These are phyloP conservation scores for Takifugu bimaculatus DNA, from an alignment of 2,113 vertebrate genomes.

Conservation along the genomic window DNA sequence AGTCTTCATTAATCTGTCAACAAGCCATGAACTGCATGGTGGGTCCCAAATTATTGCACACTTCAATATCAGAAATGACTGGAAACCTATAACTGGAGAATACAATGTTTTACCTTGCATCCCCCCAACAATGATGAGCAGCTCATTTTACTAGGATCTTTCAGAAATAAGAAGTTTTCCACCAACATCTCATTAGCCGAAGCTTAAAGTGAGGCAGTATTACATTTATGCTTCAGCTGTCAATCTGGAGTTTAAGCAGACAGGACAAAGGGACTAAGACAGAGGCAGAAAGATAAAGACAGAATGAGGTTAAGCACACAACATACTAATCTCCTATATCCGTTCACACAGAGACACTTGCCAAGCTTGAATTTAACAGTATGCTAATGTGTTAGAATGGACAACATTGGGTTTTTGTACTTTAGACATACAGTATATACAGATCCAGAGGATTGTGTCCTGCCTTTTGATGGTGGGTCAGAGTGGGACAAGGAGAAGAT, in stretches of 20 bases:
- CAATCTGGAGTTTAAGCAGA: background rate
- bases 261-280: background rate
- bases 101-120: too few species aligned
- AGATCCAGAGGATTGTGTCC: too few species aligned
- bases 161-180: background rate
- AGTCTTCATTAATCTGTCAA: too few species aligned
- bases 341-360: background rate
- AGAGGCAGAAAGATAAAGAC: background rate
- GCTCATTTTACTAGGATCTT: too few species aligned
- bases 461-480: too few species aligned
- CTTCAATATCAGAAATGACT: too few species aligned
- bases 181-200: background rate
- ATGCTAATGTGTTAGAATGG: background rate
- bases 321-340: background rate
- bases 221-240: background rate
- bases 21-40: too few species aligned
- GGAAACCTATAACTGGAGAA: too few species aligned
- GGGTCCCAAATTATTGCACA: too few species aligned
- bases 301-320: slow-evolving; percentile 1
- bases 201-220: background rate
- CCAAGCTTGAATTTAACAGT: background rate
- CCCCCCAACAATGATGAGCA: too few species aligned
- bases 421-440: background rate
- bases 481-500: too few species aligned
- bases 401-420: background rate